These are phyloP conservation scores for Actenoides lindsayi DNA, from an alignment of 2,113 vertebrate species.

Conservation along the genomic window DNA sequence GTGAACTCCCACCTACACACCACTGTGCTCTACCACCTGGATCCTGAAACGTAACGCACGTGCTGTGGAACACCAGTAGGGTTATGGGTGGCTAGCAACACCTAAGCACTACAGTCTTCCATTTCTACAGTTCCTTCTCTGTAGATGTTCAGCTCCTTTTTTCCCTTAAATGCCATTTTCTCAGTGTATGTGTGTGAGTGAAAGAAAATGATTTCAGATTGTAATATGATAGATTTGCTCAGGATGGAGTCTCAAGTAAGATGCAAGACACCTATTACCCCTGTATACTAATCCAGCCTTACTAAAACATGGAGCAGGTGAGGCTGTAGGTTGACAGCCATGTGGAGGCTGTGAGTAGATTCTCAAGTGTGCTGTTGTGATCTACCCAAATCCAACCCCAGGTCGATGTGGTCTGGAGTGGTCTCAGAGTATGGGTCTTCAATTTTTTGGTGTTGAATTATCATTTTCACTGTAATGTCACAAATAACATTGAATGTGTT, in stretches of 20 bases:
- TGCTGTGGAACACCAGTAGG: neutral
- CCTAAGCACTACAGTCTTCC: neutral
- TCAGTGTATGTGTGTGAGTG: fast-evolving
- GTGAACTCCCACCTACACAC: neutral
- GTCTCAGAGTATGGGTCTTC: neutral
- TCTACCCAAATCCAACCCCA: neutral
- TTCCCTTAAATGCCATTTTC: neutral
- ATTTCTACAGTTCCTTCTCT: neutral
- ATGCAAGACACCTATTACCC: neutral
- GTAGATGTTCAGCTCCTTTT: neutral
- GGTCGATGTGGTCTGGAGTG: fast-evolving
- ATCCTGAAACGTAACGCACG: fast-evolving
- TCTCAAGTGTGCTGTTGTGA: neutral
- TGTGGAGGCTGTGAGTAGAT: fast-evolving
- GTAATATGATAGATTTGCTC: neutral
- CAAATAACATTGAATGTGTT: neutral
- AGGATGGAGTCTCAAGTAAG: neutral
- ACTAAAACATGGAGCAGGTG: fast-evolving
- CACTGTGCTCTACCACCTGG: neutral
- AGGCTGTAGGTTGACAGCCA: neutral
- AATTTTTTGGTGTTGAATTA: neutral
- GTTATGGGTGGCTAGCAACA: too few relatives aligned
- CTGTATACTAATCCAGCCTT: neutral
- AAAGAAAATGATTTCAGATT: neutral
- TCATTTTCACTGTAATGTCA: neutral